These are phyloP conservation scores for Ectropis grisescens DNA, from an alignment of 1,140 invertebrate species.

Conservation along the genomic window DNA sequence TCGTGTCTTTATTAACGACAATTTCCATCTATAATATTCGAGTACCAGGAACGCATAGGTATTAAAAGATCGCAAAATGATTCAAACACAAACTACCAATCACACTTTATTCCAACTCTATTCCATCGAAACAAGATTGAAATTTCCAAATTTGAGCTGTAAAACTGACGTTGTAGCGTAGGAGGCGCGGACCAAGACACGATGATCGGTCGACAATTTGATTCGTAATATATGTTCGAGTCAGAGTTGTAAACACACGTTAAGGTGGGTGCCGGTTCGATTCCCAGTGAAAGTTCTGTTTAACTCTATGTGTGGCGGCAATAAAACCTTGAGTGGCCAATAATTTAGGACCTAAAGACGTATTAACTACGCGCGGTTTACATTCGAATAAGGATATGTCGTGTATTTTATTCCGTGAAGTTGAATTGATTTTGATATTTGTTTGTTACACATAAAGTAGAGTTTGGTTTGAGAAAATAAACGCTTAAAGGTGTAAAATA, in stretches of 20 bases:
- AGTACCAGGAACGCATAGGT: slow-evolving; percentile 36
- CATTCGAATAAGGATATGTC: too few species aligned
- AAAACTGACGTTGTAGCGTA: slow-evolving; percentile 27
- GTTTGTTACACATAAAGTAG: too few species aligned
- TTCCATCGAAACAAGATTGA: slow-evolving; percentile 7
- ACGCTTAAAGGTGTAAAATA: too few species aligned
- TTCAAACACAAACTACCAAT: slow-evolving; percentile 18
- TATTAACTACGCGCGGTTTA: too few species aligned
- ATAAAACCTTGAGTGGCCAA: background rate
- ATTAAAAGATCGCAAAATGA: slow-evolving; percentile 51
- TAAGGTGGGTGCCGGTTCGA: slow-evolving; percentile 45
- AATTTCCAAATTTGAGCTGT: slow-evolving; percentile 7
- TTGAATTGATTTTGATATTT: too few species aligned
- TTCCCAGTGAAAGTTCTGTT: slow-evolving; percentile 11
- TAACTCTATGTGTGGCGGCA: slow-evolving; percentile 1
- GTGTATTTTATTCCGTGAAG: too few species aligned
- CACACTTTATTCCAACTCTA: slow-evolving; percentile 9
- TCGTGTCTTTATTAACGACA: slow-evolving; percentile 6
- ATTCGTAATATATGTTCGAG: slow-evolving; percentile 53
- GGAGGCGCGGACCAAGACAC: slow-evolving; percentile 50
- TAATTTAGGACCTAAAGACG: too few species aligned
- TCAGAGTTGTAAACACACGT: slow-evolving; percentile 47
- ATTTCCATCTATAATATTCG: slow-evolving; percentile 20
- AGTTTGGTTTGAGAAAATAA: too few species aligned
- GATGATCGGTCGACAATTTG: slow-evolving; percentile 56